Evolutionary conservation across 2,113 vertebrate genomes (phyloP).

Genomic region (Corythornis cristatus): DNA sequence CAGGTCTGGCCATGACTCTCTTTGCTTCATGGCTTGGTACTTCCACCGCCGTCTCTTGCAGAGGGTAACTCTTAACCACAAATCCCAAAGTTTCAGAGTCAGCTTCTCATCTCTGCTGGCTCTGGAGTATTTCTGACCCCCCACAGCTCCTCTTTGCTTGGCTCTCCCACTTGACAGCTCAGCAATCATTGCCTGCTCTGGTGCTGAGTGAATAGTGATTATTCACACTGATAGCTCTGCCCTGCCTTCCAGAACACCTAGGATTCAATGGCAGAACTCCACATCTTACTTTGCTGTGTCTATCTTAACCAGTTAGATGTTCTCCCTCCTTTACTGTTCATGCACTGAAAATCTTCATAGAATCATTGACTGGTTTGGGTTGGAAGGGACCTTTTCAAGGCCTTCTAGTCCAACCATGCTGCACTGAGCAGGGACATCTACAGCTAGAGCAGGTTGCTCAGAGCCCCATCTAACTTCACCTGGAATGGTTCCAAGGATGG

Average conservation of each 20-base stretch:
- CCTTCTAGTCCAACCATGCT: neutral
- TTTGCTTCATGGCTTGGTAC: neutral
- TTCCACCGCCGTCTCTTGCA: neutral
- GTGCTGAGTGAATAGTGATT: neutral
- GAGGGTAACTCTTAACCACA: neutral
- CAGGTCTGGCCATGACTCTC: neutral
- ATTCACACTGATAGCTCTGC: neutral
- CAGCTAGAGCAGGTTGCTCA: neutral
- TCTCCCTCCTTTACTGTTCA: neutral
- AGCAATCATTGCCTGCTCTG: neutral
- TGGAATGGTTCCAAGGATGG: neutral
- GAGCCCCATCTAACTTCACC: neutral
- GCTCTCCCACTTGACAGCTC: neutral
- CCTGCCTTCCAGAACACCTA: neutral
- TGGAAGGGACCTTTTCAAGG: neutral
- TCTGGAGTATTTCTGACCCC: neutral
- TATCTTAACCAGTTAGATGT: neutral
- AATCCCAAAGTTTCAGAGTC: constrained; percentile 32
- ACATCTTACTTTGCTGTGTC: neutral
- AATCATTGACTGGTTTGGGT: neutral
- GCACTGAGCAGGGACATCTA: too few relatives aligned
- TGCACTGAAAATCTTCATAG: neutral
- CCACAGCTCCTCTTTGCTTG: neutral
- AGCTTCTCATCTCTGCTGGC: neutral
- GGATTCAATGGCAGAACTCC: neutral